Evolutionary conservation across 92 coral and sea anemone species (phyloP), one percentile per base, ranked within the genome.

Genomic region (Porites rus): DNA sequence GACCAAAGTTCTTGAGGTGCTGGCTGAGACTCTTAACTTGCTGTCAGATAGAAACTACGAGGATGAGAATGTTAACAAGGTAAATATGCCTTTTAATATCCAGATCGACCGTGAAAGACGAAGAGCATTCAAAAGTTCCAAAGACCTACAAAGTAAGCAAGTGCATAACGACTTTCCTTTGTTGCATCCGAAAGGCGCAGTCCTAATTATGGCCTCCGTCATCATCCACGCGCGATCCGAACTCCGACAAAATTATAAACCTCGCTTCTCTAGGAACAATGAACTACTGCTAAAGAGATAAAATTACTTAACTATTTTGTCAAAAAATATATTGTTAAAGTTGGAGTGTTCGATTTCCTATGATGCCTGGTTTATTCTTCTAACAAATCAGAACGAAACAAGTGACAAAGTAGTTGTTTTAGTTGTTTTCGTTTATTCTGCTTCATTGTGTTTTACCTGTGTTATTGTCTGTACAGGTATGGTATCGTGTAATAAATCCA

Each of bases 11-110:
- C 88, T 97, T 43, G 84, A 95, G 91, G 98, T 95, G 64, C 85
- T 97, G 79, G 99, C 98, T 10, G 94, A 97, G 75, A 91, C 99
- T 56, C 86, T 97, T 68, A 92, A 95, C 25, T 68, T 91, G 11
- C 84, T 97, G 84, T 80, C 88, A 20, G 99, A 97, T 25, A 93
- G 95, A 68, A 93, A 92, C 52, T 92, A 95, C 72, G 98, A 94
- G 28, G 99, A 97, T 72, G 99, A 97, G 75, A 97, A 95, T 70
- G 92, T 97, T 16, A 97, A 97, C 81, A 97, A 97, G 98, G 99
- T 93, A 86, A 56, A 56, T 10, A 56, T 56, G 13, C 61, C 12
- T 14, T 56, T 56, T 0, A 56, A 56, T 10, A 9, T 56, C 10
- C 61, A 14, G 1, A 10, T 56, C 11, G 61, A 56, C 16, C 61